These are phyloP conservation scores for Neoseiulus cucumeris DNA, from an alignment of 1,140 invertebrate species.

Conservation along the genomic window DNA sequence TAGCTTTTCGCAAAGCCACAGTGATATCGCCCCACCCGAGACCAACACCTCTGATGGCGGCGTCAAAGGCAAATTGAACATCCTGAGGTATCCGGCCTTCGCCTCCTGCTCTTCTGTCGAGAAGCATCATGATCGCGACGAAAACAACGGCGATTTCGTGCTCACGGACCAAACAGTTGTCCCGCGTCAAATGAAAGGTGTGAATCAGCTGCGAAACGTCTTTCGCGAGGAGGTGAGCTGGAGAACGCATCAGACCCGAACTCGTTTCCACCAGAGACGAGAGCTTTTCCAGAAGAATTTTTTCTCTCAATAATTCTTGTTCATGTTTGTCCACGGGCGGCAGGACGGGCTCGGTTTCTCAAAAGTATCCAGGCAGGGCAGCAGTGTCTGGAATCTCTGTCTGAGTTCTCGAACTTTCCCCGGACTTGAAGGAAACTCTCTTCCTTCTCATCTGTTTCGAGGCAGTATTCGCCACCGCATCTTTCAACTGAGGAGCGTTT, in stretches of 20 bases:
- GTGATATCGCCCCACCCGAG: not conserved
- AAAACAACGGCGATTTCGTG: not conserved
- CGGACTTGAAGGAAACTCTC: not conserved
- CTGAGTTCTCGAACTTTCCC: not conserved
- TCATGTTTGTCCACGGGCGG: not conserved
- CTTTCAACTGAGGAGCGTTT: not conserved
- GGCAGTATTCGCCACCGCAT: not conserved
- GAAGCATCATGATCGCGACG: not conserved
- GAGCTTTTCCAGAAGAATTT: not conserved
- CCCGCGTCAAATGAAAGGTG: not conserved
- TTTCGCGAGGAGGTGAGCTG: not conserved
- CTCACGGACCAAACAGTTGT: not conserved
- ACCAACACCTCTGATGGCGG: not conserved
- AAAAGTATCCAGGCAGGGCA: not conserved
- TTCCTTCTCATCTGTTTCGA: not conserved
- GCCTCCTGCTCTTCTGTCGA: not conserved
- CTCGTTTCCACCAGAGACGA: not conserved
- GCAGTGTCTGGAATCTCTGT: not conserved
- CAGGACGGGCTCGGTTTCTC: not conserved
- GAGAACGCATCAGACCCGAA: not conserved
- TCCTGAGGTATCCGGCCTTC: not conserved
- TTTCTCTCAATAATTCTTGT: not conserved
- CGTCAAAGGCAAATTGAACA: not conserved
- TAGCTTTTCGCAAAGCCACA: not conserved
- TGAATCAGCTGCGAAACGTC: not conserved